Base-by-base conservation (phyloP, 2,797 vertebrate species). In the Sebastes kiyomatsui region DNA sequence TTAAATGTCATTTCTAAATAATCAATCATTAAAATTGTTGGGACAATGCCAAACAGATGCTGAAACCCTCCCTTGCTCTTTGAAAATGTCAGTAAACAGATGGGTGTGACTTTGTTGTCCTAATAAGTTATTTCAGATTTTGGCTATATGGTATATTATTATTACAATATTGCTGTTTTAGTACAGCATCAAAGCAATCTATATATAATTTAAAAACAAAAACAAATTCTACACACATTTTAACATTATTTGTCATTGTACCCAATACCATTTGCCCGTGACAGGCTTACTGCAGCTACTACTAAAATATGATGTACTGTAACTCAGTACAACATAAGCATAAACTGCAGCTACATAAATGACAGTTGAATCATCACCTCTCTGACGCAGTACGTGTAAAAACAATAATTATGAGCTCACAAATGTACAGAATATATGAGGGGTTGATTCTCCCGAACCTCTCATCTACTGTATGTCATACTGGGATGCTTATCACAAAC, bases 291-390 rank as follows among this genome's bases (percentile, higher is more conserved):
- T 49, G 32, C 9, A 46, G 11, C 49, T 22, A 38, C 58, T 10
- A 22, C 12, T 32, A 42, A 68, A 67, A 49, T 67, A 42, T 81
- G 61, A 81, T 66, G 77, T 38, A 38, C 38, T 38, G 13, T 66
- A 79, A 84, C 42, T 78, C 33, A 59, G 52, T 49, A 65, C 49
- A 86, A 72, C 23, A 77, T 65, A 46, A 75, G 32, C 38, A 66
- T 61, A 25, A 75, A 56, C 55, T 46, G 14, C 70, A 72, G 75
- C 66, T 60, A 23, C 83, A 71, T 22, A 68, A 75, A 76, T 82
- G 70, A 81, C 55, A 77, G 55, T 78, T 87, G 72, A 86, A 79
- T 85, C 71, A 73, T 72, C 66, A 25, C 12, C 72, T 77, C 16
- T 75, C 33, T 46, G 23, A 80, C 55, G 59, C 25, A 59, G 23